Conservation (phyloP, 2,888 invertebrate genomes). For the Mystacides longicornis region DNA sequence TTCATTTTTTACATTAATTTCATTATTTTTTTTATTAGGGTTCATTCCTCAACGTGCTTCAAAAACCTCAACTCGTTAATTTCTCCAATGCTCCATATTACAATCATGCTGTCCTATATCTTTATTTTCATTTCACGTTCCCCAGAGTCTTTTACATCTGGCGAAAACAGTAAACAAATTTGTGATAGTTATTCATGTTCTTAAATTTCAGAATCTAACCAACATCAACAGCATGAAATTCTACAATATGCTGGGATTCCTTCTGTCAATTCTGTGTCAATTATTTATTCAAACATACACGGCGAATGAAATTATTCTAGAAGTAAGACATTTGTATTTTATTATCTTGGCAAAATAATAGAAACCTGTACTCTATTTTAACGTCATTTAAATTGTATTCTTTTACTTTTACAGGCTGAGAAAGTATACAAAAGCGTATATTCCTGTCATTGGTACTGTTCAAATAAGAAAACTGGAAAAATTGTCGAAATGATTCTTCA, state of each 20-base stretch:
- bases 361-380: neutral
- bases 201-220: constrained; percentile 20
- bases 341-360: neutral
- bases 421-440: constrained; percentile 11
- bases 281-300: constrained; percentile 23
- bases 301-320: constrained; percentile 23
- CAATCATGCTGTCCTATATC: no score
- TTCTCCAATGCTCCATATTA: no score
- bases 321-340: constrained; percentile 13
- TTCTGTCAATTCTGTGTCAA: constrained; percentile 22
- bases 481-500: constrained; percentile 3
- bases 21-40: no score
- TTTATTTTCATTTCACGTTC: no score
- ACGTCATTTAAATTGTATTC: neutral
- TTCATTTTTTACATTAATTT: no score
- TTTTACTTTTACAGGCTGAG: constrained; percentile 12
- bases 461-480: neutral
- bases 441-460: constrained; percentile 10
- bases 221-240: constrained; percentile 22
- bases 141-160: no score
- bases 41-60: no score
- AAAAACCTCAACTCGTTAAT: no score
- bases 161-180: no score
- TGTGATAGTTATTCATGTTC: no score
- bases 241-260: constrained; percentile 21